phyloP scores from a whole-genome alignment of 2,113 vertebrate species.

The Oxyruncus cristatus region DNA sequence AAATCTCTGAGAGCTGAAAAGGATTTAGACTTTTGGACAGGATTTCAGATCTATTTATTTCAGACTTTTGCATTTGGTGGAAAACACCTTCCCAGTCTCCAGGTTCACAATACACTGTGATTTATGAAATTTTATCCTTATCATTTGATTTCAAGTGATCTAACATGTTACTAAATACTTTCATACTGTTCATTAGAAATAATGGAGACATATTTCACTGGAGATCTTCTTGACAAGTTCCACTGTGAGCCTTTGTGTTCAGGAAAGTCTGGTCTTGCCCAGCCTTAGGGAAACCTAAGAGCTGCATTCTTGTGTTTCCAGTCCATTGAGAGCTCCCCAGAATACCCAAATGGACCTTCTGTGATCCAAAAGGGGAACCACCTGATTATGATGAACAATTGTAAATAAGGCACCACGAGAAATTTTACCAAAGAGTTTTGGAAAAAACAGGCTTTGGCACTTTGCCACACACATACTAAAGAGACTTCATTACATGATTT shows the following conservation, averaged over 20 bases:
- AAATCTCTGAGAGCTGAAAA: background rate
- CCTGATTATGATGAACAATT: background rate
- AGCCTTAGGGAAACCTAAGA: background rate
- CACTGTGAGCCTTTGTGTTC: background rate
- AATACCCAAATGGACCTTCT: background rate
- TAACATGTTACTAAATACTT: background rate
- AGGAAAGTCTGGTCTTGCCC: background rate
- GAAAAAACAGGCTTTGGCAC: constrained; percentile 60
- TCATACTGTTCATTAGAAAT: background rate
- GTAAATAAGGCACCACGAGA: constrained; percentile 18
- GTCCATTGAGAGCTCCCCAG: background rate
- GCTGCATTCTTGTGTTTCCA: background rate
- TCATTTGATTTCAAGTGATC: background rate
- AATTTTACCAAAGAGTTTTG: constrained; percentile 37
- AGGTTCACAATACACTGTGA: background rate
- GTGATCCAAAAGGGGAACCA: background rate
- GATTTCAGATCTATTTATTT: background rate
- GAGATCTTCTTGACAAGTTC: background rate
- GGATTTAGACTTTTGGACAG: background rate
- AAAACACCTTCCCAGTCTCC: background rate
- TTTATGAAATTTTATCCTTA: background rate
- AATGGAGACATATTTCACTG: background rate
- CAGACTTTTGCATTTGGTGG: background rate
- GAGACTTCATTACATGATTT: constrained; percentile 68
- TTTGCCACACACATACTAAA: constrained; percentile 65